These are phyloP conservation scores for Anastrepha ludens DNA, from an alignment of 1,140 invertebrate species.

Conservation along the genomic window DNA sequence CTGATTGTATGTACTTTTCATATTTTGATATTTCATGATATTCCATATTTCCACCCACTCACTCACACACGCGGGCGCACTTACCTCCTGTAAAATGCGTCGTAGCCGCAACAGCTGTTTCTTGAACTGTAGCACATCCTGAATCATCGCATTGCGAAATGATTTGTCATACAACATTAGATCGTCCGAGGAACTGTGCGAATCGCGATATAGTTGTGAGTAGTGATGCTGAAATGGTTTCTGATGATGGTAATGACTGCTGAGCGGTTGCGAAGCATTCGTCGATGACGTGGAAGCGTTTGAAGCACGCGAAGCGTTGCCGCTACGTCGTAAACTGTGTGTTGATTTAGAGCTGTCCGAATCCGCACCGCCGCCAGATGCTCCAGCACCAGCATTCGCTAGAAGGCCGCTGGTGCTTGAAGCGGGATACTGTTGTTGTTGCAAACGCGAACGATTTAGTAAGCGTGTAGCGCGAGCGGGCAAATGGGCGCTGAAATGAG, in stretches of 20 bases:
- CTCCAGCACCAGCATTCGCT: conserved; percentile 58
- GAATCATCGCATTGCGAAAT: conserved; percentile 76
- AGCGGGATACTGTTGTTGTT: conserved; percentile 70
- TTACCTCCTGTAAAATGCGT: conserved; percentile 80
- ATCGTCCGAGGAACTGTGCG: conserved; percentile 74
- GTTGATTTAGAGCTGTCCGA: conserved; percentile 69
- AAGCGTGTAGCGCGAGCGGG: conserved; percentile 72
- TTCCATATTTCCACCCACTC: no score
- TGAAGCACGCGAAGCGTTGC: conserved; percentile 54
- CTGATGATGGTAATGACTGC: conserved; percentile 39
- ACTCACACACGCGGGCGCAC: conserved; percentile 50
- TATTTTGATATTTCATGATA: no score
- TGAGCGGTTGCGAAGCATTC: conserved; percentile 51
- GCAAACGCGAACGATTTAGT: conserved; percentile 71
- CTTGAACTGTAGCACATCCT: conserved; percentile 82
- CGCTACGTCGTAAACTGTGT: conserved; percentile 66
- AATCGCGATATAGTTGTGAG: conserved; percentile 60
- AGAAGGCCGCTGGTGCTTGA: conserved; percentile 65
- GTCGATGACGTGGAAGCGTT: conserved; percentile 70
- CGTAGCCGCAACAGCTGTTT: conserved; percentile 81
- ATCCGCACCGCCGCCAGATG: conserved; percentile 59
- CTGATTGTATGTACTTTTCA: no score
- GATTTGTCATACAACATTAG: conserved; percentile 74
- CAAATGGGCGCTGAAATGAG: conserved; percentile 68
- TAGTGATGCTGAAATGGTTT: conserved; percentile 51